Evolutionary conservation across 2,113 vertebrate species (phyloP).

Genomic region (Platysternon megacephalum): DNA sequence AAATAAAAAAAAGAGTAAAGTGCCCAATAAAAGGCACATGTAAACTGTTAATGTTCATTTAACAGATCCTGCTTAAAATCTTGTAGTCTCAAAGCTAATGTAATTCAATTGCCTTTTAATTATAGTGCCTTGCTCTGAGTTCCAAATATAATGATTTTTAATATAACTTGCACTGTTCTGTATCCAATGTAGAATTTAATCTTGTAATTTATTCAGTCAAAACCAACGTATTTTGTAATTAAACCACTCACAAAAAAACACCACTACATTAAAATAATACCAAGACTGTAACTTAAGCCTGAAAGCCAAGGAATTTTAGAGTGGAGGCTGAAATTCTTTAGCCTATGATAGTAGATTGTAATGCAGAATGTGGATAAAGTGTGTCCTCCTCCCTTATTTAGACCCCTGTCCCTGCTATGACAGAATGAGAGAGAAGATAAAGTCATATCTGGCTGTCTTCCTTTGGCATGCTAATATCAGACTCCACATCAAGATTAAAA

Average conservation of each 20-base stretch:
- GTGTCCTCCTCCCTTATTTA: not conserved
- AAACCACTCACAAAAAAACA: conserved; percentile 34
- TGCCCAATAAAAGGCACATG: conserved; percentile 72
- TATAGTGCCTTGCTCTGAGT: conserved; percentile 66
- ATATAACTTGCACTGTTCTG: conserved; percentile 71
- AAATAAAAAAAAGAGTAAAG: not conserved
- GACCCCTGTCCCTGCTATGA: not conserved
- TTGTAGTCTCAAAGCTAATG: conserved; percentile 76
- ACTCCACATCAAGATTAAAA: not conserved
- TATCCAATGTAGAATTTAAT: conserved; percentile 71
- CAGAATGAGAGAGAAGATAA: not conserved
- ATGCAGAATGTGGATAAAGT: not conserved
- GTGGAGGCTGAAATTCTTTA: not conserved
- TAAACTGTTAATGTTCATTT: conserved; percentile 73
- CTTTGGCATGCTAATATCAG: not conserved
- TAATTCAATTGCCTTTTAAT: conserved; percentile 77
- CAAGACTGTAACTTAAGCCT: not conserved
- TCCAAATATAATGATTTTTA: conserved; percentile 80
- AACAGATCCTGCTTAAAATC: conserved; percentile 72
- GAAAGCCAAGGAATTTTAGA: conserved; percentile 6
- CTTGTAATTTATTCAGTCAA: conserved; percentile 69
- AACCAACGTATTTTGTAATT: conserved; percentile 68
- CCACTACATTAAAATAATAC: conserved; percentile 4
- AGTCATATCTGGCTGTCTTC: not conserved
- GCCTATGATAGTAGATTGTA: not conserved